Base-by-base conservation (phyloP, 2,888 invertebrate genomes). In the Brachypterus glaber region DNA sequence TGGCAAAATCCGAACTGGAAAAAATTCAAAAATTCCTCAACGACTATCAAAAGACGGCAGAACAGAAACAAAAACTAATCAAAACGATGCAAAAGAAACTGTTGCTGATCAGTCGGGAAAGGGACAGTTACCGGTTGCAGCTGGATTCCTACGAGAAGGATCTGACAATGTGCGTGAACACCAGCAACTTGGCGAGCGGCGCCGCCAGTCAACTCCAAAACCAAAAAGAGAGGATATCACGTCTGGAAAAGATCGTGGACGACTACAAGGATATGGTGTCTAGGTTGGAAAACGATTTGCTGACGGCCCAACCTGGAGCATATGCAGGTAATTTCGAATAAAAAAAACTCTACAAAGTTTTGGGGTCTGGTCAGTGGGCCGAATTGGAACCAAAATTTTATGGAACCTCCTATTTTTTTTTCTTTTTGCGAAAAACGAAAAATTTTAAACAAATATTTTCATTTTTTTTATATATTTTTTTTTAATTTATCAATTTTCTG, bases 81-180 rank as follows among this genome's bases (percentile, higher is more conserved):
- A 75, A 77, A 41, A 69, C 84, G 3, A 65, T 85, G 51, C 83
- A 86, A 58, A 84, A 82, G 55, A 78, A 84, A 49, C 61, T 85
- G 37, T 57, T 79, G 24, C 68, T 84, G 1, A 69, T 79, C 2
- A 69, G 66, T 8, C 72, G 82, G 21, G 89, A 89, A 59, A 70
- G 89, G 15, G 88, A 89, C 54, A 86, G 84, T 55, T 85, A 87
- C 53, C 76, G 85, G 18, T 76, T 78, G 41, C 78, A 88, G 51
- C 61, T 89, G 30, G 87, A 88, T 55, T 77, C 82, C 35, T 87
- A 85, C 55, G 88, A 89, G 64, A 82, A 82, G 56, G 89, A 89
- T 67, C 64, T 84, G 45, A 82, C 85, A 1, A 68, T 72, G 36
- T 48, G 40, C 32, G 50, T 39, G 17, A 44, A 30, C 24, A 30